phyloP scores from a whole-genome alignment of 2,888 invertebrate species.

The Amitus sp. region DNA sequence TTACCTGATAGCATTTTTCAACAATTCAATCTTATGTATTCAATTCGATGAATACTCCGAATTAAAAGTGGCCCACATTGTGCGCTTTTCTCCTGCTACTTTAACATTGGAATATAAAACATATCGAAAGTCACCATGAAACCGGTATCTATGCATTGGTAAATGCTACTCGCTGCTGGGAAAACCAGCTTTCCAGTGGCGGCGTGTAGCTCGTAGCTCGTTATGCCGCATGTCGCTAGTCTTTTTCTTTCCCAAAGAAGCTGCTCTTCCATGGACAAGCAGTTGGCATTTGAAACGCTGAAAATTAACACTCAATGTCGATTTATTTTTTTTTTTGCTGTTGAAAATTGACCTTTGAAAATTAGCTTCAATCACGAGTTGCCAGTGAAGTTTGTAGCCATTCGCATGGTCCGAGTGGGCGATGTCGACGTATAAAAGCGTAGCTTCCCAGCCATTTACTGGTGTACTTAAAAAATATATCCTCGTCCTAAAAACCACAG shows the following conservation, averaged over 20 bases:
- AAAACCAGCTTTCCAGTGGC: conserved; percentile 88
- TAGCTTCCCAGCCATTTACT: conserved; percentile 90
- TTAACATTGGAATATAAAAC: too few species aligned
- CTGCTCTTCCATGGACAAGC: conserved; percentile 89
- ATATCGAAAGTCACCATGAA: conserved; percentile 70
- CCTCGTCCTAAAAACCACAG: conserved; percentile 75
- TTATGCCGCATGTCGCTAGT: conserved; percentile 92
- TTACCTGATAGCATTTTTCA: too few species aligned
- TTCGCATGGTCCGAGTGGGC: conserved; percentile 71
- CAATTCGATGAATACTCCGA: too few species aligned
- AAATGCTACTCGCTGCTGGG: conserved; percentile 88
- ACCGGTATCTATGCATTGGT: conserved; percentile 83
- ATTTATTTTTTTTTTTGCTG: neutral
- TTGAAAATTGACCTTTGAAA: conserved; percentile 65
- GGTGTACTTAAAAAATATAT: conserved; percentile 92
- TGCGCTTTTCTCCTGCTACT: too few species aligned
- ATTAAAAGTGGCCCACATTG: too few species aligned
- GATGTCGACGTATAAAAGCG: conserved; percentile 87
- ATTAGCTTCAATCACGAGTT: conserved; percentile 83
- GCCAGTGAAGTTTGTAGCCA: conserved; percentile 78
- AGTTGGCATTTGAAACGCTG: conserved; percentile 68
- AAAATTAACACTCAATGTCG: neutral
- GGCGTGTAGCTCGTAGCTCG: conserved; percentile 89
- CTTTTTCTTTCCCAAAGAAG: conserved; percentile 91
- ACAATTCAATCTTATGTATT: too few species aligned